A percentile compares a stretch with the other conserved stretches of the same genome.
These are phyloP conservation scores for Epizoanthus fatuus DNA, from an alignment of 92 coral and sea anemone genomes.

Conservation along the genomic window DNA sequence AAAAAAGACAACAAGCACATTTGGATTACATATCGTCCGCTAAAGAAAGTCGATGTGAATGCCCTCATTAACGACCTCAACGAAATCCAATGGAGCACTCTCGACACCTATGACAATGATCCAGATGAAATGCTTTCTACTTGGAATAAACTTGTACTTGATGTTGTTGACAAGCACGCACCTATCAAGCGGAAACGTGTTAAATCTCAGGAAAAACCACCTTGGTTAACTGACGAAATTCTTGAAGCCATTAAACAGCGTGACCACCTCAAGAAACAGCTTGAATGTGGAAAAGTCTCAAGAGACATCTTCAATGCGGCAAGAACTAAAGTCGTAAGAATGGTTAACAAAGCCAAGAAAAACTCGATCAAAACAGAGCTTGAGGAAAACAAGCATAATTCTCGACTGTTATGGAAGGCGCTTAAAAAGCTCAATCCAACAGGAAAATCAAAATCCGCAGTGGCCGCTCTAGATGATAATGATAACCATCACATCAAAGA, in stretches of 20 bases:
- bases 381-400: neutral
- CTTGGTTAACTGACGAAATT: conserved; percentile 42
- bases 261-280: conserved; percentile 9
- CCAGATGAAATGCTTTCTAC: conserved; percentile 43
- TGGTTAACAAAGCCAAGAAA: neutral
- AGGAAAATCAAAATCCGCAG: conserved; percentile 1
- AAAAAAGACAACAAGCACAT: conserved; percentile 6
- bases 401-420: conserved; percentile 15
- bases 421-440: conserved; percentile 22
- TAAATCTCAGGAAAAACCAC: conserved; percentile 37
- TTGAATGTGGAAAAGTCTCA: neutral
- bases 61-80: neutral
- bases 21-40: neutral
- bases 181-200: conserved; percentile 38
- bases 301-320: neutral
- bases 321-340: neutral
- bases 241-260: conserved; percentile 39
- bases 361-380: neutral
- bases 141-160: conserved; percentile 46
- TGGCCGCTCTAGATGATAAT: no score
- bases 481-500: neutral
- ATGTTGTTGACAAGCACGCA: conserved; percentile 58
- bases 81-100: no score
- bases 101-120: neutral
- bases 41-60: conserved; percentile 19